These are phyloP conservation scores for Oligia latruncula DNA, from an alignment of 2,888 invertebrate species.

Conservation along the genomic window DNA sequence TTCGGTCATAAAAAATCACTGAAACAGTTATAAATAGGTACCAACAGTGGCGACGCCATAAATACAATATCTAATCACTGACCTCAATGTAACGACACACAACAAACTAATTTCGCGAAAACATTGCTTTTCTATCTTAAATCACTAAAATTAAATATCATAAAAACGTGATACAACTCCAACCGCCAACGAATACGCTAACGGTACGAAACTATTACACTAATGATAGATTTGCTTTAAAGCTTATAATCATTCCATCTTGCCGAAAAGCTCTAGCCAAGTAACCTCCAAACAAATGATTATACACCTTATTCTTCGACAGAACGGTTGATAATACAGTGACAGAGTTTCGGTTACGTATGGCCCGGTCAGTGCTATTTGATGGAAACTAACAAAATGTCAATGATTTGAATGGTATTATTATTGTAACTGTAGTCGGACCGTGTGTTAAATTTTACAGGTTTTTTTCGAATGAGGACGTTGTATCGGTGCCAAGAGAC, in stretches of 20 bases:
- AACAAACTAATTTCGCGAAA: constrained; percentile 14
- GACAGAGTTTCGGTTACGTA: not conserved
- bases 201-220: constrained; percentile 46
- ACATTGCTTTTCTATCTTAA: constrained; percentile 26
- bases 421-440: constrained; percentile 61
- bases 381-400: constrained; percentile 63
- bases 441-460: constrained; percentile 57
- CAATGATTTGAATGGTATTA: constrained; percentile 65
- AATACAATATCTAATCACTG: not conserved
- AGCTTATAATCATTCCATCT: constrained; percentile 41
- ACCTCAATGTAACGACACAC: constrained; percentile 12
- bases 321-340: constrained; percentile 21
- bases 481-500: constrained; percentile 38
- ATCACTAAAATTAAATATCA: constrained; percentile 53
- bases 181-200: constrained; percentile 29
- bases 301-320: not conserved
- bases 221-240: constrained; percentile 56
- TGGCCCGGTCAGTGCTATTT: constrained; percentile 46
- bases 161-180: constrained; percentile 45
- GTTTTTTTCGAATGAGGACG: constrained; percentile 55
- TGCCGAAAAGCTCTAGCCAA: constrained; percentile 25
- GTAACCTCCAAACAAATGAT: not conserved
- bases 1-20: not conserved
- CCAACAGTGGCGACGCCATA: not conserved
- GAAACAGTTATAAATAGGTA: not conserved